Conservation (phyloP, 2,888 invertebrate genomes). For the Dermolepida albohirtum region DNA sequence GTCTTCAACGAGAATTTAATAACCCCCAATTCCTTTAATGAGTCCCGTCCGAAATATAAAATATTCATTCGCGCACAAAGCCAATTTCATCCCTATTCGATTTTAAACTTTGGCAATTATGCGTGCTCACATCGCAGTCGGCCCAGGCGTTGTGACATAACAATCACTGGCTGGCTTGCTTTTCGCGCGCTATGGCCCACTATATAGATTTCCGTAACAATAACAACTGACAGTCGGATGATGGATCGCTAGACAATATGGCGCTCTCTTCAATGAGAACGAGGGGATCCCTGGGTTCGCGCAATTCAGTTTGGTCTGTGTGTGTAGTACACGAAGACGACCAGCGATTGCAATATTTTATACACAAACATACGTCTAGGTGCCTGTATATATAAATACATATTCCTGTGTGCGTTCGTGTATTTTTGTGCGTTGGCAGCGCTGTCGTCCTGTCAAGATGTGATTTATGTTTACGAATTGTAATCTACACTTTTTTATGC, state of each 20-base stretch:
- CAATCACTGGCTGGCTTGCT: slow-evolving; percentile 51
- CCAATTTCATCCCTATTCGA: slow-evolving; percentile 61
- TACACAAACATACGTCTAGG: background rate
- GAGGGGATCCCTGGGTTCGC: slow-evolving; percentile 26
- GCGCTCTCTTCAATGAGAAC: slow-evolving; percentile 49
- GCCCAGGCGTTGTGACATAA: slow-evolving; percentile 55
- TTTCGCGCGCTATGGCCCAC: slow-evolving; percentile 52
- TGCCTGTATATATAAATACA: background rate
- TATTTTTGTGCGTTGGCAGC: slow-evolving; percentile 54
- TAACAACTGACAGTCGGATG: slow-evolving; percentile 64
- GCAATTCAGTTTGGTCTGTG: slow-evolving; percentile 27
- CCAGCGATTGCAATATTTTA: slow-evolving; percentile 10
- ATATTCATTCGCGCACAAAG: slow-evolving; percentile 65
- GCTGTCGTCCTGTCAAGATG: slow-evolving; percentile 59
- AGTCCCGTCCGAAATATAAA: slow-evolving; percentile 58
- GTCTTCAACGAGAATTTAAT: slow-evolving; percentile 63
- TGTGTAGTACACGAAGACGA: slow-evolving; percentile 22
- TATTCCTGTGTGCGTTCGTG: too few species aligned
- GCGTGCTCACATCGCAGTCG: slow-evolving; percentile 62
- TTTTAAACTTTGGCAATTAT: slow-evolving; percentile 64
- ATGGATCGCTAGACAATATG: slow-evolving; percentile 66
- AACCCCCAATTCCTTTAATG: slow-evolving; percentile 57
- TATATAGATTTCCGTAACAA: slow-evolving; percentile 64
- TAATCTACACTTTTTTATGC: background rate
- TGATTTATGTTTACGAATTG: slow-evolving; percentile 58